phyloP scores from a whole-genome alignment of 2,113 vertebrate genomes.

The Burhinus bistriatus region DNA sequence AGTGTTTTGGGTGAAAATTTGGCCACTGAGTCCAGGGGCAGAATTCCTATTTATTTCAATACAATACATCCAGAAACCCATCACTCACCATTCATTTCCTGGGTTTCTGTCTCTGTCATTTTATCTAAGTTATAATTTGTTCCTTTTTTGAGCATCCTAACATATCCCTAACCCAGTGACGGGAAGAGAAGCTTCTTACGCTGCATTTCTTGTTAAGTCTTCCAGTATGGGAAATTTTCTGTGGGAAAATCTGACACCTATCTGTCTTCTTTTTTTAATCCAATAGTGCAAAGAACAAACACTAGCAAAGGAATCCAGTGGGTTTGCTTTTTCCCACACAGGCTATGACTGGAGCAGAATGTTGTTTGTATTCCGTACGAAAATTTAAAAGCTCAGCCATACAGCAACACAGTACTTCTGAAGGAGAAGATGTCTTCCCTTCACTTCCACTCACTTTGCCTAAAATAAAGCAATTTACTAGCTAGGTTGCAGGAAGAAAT shows the following conservation, averaged over 20 bases:
- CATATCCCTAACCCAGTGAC: not conserved
- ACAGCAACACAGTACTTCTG: not conserved
- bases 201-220: not conserved
- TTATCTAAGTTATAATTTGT: not conserved
- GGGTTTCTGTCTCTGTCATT: not conserved
- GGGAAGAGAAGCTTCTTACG: not conserved
- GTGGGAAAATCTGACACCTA: not conserved
- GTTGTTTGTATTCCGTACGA: not conserved
- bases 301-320: not conserved
- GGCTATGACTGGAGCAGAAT: not conserved
- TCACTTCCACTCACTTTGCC: not conserved
- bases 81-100: not conserved
- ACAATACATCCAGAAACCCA: not conserved
- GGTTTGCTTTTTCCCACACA: not conserved
- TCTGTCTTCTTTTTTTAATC: not conserved
- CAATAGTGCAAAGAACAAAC: not conserved
- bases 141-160: not conserved
- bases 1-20: not conserved
- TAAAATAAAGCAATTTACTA: not conserved
- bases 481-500: not conserved
- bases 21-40: not conserved
- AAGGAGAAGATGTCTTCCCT: not conserved
- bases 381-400: slow-evolving; percentile 25
- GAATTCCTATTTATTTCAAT: not conserved
- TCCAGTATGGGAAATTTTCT: not conserved